Conservation (phyloP, 2,888 invertebrate species). For the Drosophila buzzatii region DNA sequence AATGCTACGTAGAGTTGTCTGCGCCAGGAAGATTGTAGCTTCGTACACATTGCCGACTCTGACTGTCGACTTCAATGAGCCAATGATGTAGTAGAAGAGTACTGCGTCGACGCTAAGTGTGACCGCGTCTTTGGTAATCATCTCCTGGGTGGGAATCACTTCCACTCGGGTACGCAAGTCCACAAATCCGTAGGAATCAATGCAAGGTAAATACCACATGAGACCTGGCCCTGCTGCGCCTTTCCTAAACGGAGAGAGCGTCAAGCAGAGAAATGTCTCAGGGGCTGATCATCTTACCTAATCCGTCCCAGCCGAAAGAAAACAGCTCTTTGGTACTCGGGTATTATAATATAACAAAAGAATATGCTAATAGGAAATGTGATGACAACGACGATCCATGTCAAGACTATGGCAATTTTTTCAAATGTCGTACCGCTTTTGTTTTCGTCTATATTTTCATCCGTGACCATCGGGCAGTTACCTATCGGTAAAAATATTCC, state of each 20-base stretch:
- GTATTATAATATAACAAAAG: conserved; percentile 83
- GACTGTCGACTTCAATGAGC: conserved; percentile 90
- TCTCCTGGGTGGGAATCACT: conserved; percentile 88
- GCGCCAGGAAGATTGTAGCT: conserved; percentile 91
- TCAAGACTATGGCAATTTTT: conserved; percentile 19
- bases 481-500: conserved; percentile 8
- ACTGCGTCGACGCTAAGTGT: conserved; percentile 96
- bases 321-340: conserved; percentile 87
- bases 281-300: conserved; percentile 43
- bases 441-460: conserved; percentile 26
- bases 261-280: not conserved
- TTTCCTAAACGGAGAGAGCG: conserved; percentile 32
- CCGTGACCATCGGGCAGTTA: not conserved
- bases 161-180: conserved; percentile 88
- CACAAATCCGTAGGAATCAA: conserved; percentile 86
- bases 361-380: conserved; percentile 77
- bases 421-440: conserved; percentile 34
- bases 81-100: conserved; percentile 91
- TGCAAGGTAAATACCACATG: conserved; percentile 88
- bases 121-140: conserved; percentile 94
- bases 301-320: conserved; percentile 88
- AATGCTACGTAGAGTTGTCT: conserved; percentile 94
- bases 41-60: conserved; percentile 87
- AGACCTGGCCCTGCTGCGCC: conserved; percentile 87
- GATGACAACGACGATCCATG: conserved; percentile 46